These are phyloP conservation scores for Pangasius djambal DNA, from an alignment of 2,797 vertebrate species.

Conservation along the genomic window DNA sequence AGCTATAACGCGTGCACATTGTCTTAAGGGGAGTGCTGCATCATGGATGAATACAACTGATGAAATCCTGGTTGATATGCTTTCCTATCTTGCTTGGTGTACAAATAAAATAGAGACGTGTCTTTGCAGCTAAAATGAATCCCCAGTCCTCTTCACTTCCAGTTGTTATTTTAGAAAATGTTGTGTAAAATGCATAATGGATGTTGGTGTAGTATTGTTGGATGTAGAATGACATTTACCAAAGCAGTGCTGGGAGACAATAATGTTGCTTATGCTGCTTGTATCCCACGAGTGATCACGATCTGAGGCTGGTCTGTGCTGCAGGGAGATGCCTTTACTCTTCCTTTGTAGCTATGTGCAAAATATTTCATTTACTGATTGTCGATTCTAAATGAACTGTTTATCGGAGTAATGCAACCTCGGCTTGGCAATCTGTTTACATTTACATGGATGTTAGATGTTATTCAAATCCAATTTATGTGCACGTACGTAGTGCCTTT, in stretches of 20 bases:
- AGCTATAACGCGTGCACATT: conserved; percentile 13
- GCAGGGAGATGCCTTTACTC: conserved; percentile 26
- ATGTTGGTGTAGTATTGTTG: not conserved
- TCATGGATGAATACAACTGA: not conserved
- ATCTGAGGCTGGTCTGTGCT: not conserved
- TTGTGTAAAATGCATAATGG: not conserved
- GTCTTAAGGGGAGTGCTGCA: conserved; percentile 1
- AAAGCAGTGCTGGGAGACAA: not conserved
- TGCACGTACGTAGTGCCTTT: not conserved
- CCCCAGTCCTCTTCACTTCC: not conserved
- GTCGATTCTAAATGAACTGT: not conserved
- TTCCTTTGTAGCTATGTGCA: not conserved
- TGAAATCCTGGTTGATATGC: not conserved
- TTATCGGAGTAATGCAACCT: not conserved
- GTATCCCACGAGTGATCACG: conserved; percentile 19
- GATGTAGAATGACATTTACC: not conserved
- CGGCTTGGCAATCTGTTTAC: not conserved
- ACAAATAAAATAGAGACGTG: not conserved
- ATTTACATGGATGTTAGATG: not conserved
- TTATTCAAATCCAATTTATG: not conserved
- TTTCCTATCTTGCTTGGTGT: not conserved
- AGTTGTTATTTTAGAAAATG: not conserved
- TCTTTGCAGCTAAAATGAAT: not conserved
- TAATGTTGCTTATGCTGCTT: conserved; percentile 16
- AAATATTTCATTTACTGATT: not conserved